Base-by-base conservation (phyloP, 2,888 invertebrate genomes). In the Parnassius smintheus region DNA sequence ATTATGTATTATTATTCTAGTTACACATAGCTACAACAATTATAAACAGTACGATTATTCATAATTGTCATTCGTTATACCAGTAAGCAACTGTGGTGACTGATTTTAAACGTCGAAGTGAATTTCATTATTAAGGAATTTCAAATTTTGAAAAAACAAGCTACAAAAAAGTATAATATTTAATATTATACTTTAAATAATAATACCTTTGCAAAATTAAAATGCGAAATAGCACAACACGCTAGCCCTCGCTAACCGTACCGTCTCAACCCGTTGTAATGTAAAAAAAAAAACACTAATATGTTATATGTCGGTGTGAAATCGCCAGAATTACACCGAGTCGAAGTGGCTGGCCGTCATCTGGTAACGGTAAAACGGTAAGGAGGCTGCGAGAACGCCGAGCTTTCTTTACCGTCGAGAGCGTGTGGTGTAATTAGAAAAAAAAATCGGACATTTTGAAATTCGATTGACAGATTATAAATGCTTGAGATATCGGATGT, bases 251-350 rank as follows among this genome's bases (percentile, higher is more conserved):
- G 18, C 10, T 59, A 59, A 63, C 63, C 46, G 70, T 66, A 69
- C 65, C 49, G 51, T 48, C 53, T n/a, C 61, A 63, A 49, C 69
- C 73, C 73, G 73, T 76, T 74, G 69, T 67, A 71, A 71, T 56
- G 48, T 57, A 46, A 22, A 73, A 73, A 72, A 70, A 68, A 46
- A 65, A 70, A 67, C 46, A 68, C 81, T 77, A 79, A 72, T 75
- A 75, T 81, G 81, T 81, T 81, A 83, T 81, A 81, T 77, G 71
- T 66, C 71, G 74, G 87, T 87, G 88, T 88, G 89, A 89, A 89
- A 89, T 89, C 86, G 80, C 73, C 78, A 76, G 78, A 79, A 78
- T 80, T 70, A 73, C 56, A 44, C 77, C 69, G 68, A 69, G 68
- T 61, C 65, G 68, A 71, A 70, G 70, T 66, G 69, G 58, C 66